Evolutionary conservation across 1,140 invertebrate species (phyloP).

Genomic region (Drosophila obscura): DNA sequence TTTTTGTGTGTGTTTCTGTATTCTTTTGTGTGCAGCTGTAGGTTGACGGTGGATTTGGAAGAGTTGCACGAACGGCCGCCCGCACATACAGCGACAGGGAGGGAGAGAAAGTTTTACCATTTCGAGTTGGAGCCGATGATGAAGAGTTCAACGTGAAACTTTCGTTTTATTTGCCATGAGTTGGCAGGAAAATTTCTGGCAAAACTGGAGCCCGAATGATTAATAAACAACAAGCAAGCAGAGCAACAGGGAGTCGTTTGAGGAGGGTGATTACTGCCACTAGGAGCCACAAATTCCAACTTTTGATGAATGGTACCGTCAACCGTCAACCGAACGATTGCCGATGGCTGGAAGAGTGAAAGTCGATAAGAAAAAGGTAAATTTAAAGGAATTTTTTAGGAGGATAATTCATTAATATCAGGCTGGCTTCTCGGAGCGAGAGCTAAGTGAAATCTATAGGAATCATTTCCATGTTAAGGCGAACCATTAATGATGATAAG

Average conservation of each 20-base stretch:
- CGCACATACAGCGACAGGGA: not conserved
- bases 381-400: too few species aligned
- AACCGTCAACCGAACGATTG: too few species aligned
- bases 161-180: conserved; percentile 77
- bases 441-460: too few species aligned
- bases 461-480: too few species aligned
- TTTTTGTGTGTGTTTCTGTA: too few species aligned
- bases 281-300: too few species aligned
- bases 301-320: too few species aligned
- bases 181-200: conserved; percentile 49
- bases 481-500: too few species aligned
- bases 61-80: conserved; percentile 25
- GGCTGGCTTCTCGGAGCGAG: too few species aligned
- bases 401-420: too few species aligned
- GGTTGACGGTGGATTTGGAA: conserved; percentile 17
- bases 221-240: conserved; percentile 41
- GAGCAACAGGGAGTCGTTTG: not conserved
- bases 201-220: conserved; percentile 37
- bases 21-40: not conserved
- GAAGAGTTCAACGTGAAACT: conserved; percentile 62
- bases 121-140: conserved; percentile 59
- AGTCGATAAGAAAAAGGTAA: too few species aligned
- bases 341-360: too few species aligned
- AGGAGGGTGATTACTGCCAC: not conserved
- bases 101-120: conserved; percentile 43